Evolutionary conservation across 35 echinoderm and acorn worm genomes (phyloP).

Genomic region (Anneissia japonica): DNA sequence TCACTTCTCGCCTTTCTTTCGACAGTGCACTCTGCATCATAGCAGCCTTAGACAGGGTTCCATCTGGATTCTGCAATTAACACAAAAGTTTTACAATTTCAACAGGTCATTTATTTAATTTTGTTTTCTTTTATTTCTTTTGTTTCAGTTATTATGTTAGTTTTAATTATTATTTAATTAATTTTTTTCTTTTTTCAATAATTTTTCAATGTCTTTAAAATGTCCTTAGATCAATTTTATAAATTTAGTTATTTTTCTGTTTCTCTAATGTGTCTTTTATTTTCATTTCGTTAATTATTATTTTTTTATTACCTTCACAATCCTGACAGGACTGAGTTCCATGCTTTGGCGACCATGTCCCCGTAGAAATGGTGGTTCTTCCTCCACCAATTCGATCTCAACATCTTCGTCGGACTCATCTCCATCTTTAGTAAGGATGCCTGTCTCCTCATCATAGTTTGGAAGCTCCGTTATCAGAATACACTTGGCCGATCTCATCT

Average conservation of each 20-base stretch:
- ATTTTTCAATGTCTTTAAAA: too few species aligned
- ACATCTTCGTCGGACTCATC: slow-evolving; percentile 94
- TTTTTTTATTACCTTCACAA: slow-evolving; percentile 59
- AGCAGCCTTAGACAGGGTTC: slow-evolving; percentile 92
- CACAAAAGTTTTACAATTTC: neutral
- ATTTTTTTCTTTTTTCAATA: too few species aligned
- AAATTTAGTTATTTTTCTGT: too few species aligned
- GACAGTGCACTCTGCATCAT: slow-evolving; percentile 98
- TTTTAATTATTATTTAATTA: too few species aligned
- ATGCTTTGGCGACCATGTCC: slow-evolving; percentile 93
- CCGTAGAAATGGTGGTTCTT: slow-evolving; percentile 90
- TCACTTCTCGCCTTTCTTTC: slow-evolving; percentile 89
- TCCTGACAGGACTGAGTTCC: slow-evolving; percentile 89
- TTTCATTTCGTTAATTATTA: too few species aligned
- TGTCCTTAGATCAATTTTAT: too few species aligned
- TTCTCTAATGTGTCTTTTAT: too few species aligned
- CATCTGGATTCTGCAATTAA: slow-evolving; percentile 82
- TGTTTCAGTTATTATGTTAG: too few species aligned
- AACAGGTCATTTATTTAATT: too few species aligned
- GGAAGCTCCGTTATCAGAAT: slow-evolving; percentile 85
- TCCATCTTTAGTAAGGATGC: slow-evolving; percentile 89
- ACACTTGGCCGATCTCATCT: slow-evolving; percentile 93
- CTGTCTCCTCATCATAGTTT: slow-evolving; percentile 87
- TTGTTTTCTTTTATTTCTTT: too few species aligned
- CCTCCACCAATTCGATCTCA: slow-evolving; percentile 86